Percentiles rank a stretch among this genome's conserved stretches.
phyloP scores from a whole-genome alignment of 1,140 invertebrate genomes.

The Zophobas atratus region DNA sequence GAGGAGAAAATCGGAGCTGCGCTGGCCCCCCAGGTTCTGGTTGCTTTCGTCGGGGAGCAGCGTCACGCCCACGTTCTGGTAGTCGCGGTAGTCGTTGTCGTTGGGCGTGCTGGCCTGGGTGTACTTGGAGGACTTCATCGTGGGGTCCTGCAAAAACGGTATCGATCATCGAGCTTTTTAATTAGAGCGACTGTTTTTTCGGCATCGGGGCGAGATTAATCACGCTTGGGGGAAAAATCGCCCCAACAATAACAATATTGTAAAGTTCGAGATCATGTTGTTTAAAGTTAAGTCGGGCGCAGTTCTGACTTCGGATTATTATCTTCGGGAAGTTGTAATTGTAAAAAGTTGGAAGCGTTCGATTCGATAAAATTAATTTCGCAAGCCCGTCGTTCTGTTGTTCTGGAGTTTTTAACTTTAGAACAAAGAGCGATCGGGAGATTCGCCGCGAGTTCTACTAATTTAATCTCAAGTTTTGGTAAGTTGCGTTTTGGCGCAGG shows the following conservation, averaged over 20 bases:
- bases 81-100: slow-evolving; percentile 63
- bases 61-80: slow-evolving; percentile 60
- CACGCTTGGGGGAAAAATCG: neutral
- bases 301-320: slow-evolving; percentile 35
- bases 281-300: slow-evolving; percentile 29
- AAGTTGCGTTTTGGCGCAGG: neutral
- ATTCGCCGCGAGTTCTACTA: slow-evolving; percentile 7
- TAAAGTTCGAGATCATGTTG: slow-evolving; percentile 41
- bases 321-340: slow-evolving; percentile 45
- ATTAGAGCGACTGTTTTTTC: slow-evolving; percentile 40
- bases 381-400: neutral
- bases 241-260: slow-evolving; percentile 44
- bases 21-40: slow-evolving; percentile 53
- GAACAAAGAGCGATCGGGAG: slow-evolving; percentile 18
- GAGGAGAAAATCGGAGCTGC: slow-evolving; percentile 60
- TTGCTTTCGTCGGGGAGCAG: slow-evolving; percentile 58
- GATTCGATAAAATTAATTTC: slow-evolving; percentile 37
- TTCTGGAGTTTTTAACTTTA: slow-evolving; percentile 19
- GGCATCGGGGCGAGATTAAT: slow-evolving; percentile 12
- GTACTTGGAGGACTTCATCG: slow-evolving; percentile 64
- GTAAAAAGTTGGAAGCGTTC: slow-evolving; percentile 42
- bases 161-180: slow-evolving; percentile 15
- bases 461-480: neutral
- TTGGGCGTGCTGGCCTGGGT: slow-evolving; percentile 63
- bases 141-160: neutral